Evolutionary conservation across 1,140 invertebrate species (phyloP), one percentile per base, ranked within the genome.

Genomic region (Zaprionus ghesquierei): DNA sequence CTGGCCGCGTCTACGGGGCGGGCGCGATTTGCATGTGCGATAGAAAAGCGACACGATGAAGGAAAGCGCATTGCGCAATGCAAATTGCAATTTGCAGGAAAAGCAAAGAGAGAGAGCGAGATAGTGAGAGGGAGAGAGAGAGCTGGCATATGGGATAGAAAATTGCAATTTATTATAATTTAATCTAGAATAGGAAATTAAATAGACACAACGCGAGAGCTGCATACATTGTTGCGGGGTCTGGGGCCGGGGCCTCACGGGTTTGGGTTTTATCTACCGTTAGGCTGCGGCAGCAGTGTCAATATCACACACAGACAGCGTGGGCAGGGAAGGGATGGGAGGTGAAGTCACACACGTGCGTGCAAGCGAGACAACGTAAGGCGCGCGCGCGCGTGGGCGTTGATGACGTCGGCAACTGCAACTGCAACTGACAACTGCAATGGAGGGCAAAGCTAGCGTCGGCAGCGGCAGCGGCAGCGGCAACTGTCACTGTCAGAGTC

Each of bases 81-180:
- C 54, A 81, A 61, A 60, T 59, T 53, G 25, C 59, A 64, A 22
- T 25, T 33, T 10, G 44, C 3, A 27, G 8, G 4, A 50, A 3
- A 2, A 13, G 13, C 33, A 62, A 61, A 27, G 31, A 12, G 29
- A n/a, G n/a, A n/a, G 38, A 41, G 25, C 46, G 63, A 62, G 58
- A 44, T 49, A 63, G 5, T 3, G 23, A 20, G 27, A 60, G 46
- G 55, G 44, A n/a, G 12, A 66, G 23, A 77, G 62, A 15, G 54
- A 15, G 22, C n/a, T n/a, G 38, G 54, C 5, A 29, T 29, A 29
- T 29, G 33, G 44, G 2, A n/a, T 18, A 33, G 61, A 63, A 78
- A 76, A 71, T 79, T 79, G 84, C 84, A 87, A 86, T 86, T 87
- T 87, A 87, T 87, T 87, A 87, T 87, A 87, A 87, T 87, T 89